Base-by-base conservation (phyloP, 1,140 invertebrate genomes). In the Phenacoccus solenopsis region DNA sequence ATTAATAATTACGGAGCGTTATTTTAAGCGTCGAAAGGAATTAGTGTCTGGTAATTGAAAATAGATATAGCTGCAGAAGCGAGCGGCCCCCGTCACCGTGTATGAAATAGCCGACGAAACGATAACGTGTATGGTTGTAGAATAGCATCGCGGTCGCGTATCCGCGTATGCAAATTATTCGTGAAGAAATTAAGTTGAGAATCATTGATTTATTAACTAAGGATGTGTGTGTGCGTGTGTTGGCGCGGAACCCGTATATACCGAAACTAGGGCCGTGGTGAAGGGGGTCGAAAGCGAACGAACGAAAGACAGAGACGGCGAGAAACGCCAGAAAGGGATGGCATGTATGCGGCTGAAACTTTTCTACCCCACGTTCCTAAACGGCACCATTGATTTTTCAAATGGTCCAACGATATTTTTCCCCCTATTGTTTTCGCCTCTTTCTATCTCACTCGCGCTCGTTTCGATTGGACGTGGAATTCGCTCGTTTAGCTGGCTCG, bases 361-460 rank as follows among this genome's bases (percentile, higher is more conserved):
- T 64, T 64, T 64, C 59, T 25, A 24, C 59, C 25, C 59, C 59
- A 25, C 13, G 59, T 64, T 64, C 25, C 25, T 25, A 64, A 64
- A 64, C 59, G 59, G 59, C 59, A 64, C 59, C 59, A 64, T 64
- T 64, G 59, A 64, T 64, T 64, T 64, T 64, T 64, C 59, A 64
- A 64, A 64, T 64, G 59, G 59, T 24, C 59, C 59, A 64, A 64
- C 59, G 25, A 64, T 64, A 64, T 64, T 64, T 64, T 22, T 64
- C 59, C 59, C 32, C 59, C 59, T 64, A 64, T 64, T 64, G 59
- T 64, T 27, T 64, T 64, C 59, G 59, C 59, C 25, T 10, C 22
- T 64, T 22, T 64, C 59, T 25, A 10, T 64, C 12, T 64, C 56
- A 5, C 16, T 64, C 25, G 4, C 3, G 59, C 22, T 24, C 25